Conservation (phyloP, 2,888 invertebrate species). For the Salpingus planirostris region DNA sequence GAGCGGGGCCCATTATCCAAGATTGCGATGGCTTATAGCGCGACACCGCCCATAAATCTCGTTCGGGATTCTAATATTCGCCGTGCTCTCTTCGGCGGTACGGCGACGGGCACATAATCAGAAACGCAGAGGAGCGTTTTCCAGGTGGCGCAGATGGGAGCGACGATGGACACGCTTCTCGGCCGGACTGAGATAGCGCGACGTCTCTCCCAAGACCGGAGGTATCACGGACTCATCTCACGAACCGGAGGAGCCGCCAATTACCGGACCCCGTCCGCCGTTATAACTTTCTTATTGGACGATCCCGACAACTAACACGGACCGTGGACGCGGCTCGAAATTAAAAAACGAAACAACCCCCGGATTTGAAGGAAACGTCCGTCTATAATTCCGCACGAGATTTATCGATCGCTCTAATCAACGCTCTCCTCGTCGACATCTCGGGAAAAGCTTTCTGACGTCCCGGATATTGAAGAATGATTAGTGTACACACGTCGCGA, state of each 20-base stretch:
- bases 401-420: constrained; percentile 1
- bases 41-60: constrained; percentile 41
- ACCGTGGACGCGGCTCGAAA: too few relatives aligned
- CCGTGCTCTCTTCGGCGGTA: constrained; percentile 19
- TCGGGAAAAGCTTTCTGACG: too few relatives aligned
- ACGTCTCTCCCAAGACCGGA: constrained; percentile 9
- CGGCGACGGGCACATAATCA: constrained; percentile 13
- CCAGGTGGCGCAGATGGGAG: constrained; percentile 12
- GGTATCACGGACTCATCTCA: constrained; percentile 14
- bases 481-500: background rate
- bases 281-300: background rate
- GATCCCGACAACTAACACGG: too few relatives aligned
- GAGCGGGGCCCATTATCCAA: constrained; percentile 40
- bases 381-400: constrained; percentile 1
- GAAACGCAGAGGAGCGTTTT: constrained; percentile 13
- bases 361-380: too few relatives aligned
- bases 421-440: too few relatives aligned
- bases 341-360: too few relatives aligned
- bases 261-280: constrained; percentile 5
- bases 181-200: constrained; percentile 9
- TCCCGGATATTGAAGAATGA: constrained; percentile 1
- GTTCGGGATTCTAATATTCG: constrained; percentile 40
- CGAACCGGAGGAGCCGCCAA: constrained; percentile 12
- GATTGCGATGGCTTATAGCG: constrained; percentile 42
- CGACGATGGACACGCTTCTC: constrained; percentile 15